Evolutionary conservation across 2,797 vertebrate species (phyloP).

Genomic region (Triplophysa bombifrons): DNA sequence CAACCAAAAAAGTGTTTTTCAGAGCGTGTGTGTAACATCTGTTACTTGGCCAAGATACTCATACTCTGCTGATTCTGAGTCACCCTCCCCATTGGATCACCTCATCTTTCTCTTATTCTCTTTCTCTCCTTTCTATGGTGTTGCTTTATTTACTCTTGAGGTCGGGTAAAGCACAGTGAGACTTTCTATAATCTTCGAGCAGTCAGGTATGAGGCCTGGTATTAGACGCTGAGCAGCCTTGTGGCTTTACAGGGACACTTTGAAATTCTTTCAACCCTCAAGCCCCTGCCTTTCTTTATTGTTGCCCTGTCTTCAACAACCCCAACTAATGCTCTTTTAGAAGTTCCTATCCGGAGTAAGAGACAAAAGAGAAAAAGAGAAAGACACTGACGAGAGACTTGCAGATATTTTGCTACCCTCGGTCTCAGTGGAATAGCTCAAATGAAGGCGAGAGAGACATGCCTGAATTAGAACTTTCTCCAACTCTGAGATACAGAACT

Average conservation of each 20-base stretch:
- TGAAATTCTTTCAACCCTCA: conserved; percentile 58
- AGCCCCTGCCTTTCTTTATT: conserved; percentile 44
- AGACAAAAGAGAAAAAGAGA: conserved; percentile 47
- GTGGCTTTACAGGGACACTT: conserved; percentile 63
- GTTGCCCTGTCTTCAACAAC: conserved; percentile 51
- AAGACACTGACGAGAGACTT: conserved; percentile 51
- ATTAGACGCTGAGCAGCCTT: conserved; percentile 55
- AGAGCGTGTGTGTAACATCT: conserved; percentile 4
- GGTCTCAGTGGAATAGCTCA: conserved; percentile 43
- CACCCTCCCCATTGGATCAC: conserved; percentile 19
- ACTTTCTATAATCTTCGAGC: conserved; percentile 52
- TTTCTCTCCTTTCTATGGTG: conserved; percentile 17
- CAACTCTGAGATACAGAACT: conserved; percentile 45
- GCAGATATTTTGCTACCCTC: conserved; percentile 54
- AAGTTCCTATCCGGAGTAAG: conserved; percentile 49
- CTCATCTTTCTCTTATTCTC: background rate
- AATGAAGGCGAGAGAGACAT: conserved; percentile 38
- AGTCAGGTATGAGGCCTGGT: conserved; percentile 58
- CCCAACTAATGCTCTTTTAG: conserved; percentile 56
- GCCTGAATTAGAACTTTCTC: conserved; percentile 50
- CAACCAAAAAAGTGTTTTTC: background rate
- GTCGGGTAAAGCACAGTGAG: conserved; percentile 43
- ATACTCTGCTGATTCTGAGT: conserved; percentile 31
- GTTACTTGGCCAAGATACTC: conserved; percentile 13
- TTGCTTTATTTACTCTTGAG: conserved; percentile 55